phyloP scores from a whole-genome alignment of 2,797 vertebrate genomes.

The Myripristis jacobus region DNA sequence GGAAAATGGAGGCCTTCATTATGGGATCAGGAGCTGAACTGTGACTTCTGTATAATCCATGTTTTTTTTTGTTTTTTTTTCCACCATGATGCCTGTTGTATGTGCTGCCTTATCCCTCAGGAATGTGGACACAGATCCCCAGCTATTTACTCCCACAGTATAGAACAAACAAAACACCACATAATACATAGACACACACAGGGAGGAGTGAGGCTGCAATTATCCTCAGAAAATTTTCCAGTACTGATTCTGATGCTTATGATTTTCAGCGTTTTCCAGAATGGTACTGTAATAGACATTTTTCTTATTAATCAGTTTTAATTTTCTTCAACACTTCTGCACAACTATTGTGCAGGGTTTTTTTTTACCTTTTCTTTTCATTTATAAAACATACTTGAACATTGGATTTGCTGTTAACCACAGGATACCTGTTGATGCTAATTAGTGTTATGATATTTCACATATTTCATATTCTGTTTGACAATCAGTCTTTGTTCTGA shows the following conservation, averaged over 20 bases:
- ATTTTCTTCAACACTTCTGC: too few relatives aligned
- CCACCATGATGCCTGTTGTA: slow-evolving; percentile 38
- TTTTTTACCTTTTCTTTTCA: too few relatives aligned
- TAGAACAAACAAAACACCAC: neutral
- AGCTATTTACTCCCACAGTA: slow-evolving; percentile 31
- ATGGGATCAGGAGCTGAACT: slow-evolving; percentile 44
- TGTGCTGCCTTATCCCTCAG: slow-evolving; percentile 43
- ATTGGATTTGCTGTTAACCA: neutral
- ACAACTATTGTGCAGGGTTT: too few relatives aligned
- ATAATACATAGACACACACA: too few relatives aligned
- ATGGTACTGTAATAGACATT: too few relatives aligned
- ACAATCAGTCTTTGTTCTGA: too few relatives aligned
- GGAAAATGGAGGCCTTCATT: slow-evolving; percentile 56
- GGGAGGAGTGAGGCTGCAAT: too few relatives aligned
- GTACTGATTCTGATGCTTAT: neutral
- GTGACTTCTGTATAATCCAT: slow-evolving; percentile 45
- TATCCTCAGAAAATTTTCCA: neutral
- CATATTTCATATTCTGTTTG: too few relatives aligned
- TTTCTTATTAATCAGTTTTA: too few relatives aligned
- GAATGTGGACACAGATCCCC: slow-evolving; percentile 46
- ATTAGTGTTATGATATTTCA: neutral
- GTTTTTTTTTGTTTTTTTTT: too few relatives aligned
- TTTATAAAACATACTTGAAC: too few relatives aligned
- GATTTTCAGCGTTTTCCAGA: neutral
- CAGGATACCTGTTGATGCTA: neutral